Evolutionary conservation across 2,888 invertebrate genomes (phyloP), one percentile per base, ranked within the genome.

Genomic region (Epistrophella euchroma): DNA sequence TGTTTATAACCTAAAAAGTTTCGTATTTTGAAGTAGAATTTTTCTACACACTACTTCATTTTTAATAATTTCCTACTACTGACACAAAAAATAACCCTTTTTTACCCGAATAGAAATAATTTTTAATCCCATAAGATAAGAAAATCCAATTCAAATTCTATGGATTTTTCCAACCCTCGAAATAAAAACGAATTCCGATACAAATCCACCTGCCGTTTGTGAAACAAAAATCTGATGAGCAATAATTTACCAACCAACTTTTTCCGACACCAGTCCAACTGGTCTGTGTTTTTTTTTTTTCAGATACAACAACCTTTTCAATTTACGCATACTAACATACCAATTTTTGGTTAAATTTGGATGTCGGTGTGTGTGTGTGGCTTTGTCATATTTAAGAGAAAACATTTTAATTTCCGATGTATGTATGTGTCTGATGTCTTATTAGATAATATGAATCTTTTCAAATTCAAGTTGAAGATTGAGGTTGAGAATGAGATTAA

Each of bases 361-460:
- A n/a, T n/a, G n/a, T n/a, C n/a, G 0, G 1, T 52, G n/a, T 66
- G 70, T 66, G 37, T 66, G 60, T 72, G 68, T 37, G 19, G 9
- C 11, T 11, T 4, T 19, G 6, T 66, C n/a, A 17, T 37, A 43
- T 22, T 86, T 86, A 86, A 86, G 86, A 86, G 86, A 86, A 86
- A 74, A 13, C 32, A 55, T 45, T 32, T 45, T 17, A 7, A 19
- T 28, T 0, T 45, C 32, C 32, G 9, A 32, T 55, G 40, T 32
- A 19, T 85, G 74, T 47, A n/a, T n/a, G n/a, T n/a, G n/a, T n/a
- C n/a, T n/a, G n/a, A n/a, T n/a, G 55, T 72, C 70, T 47, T 74
- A 77, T 83, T 62, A 50, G 78, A 55, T 28, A 17, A 1, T 4
- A 43, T 43, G 50, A 15, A 70, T 37, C 9, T 43, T 6, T 4